A percentile compares a stretch with the other conserved stretches of the same genome.
phyloP scores from a whole-genome alignment of 1,140 invertebrate genomes.

The Andricus grossulariae region DNA sequence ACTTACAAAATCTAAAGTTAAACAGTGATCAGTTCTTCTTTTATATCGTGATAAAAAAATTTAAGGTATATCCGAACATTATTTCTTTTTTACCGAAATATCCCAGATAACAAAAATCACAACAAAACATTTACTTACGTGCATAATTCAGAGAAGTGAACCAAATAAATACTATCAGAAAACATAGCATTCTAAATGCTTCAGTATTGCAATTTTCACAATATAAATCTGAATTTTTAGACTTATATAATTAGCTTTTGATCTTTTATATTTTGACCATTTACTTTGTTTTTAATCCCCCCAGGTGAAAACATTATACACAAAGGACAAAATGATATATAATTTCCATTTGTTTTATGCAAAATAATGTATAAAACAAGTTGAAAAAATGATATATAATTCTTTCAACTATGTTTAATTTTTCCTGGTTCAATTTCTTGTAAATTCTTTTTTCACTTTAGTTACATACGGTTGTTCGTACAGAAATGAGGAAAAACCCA shows the following conservation, averaged over 20 bases:
- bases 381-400: too few species aligned
- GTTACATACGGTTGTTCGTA: too few species aligned
- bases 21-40: not conserved
- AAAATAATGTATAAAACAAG: too few species aligned
- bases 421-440: too few species aligned
- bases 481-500: too few species aligned
- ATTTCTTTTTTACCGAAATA: not conserved
- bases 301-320: too few species aligned
- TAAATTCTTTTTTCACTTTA: too few species aligned
- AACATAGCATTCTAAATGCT: not conserved
- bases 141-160: slow-evolving; percentile 2
- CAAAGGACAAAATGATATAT: too few species aligned
- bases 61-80: not conserved
- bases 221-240: not conserved
- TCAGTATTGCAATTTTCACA: not conserved
- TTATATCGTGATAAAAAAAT: not conserved
- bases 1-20: slow-evolving; percentile 8
- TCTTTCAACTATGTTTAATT: too few species aligned
- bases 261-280: too few species aligned
- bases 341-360: too few species aligned
- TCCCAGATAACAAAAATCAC: not conserved
- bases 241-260: not conserved
- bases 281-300: too few species aligned
- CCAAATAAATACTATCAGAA: not conserved
- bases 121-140: slow-evolving; percentile 34